Evolutionary conservation across 2,888 invertebrate species (phyloP).

Genomic region (Nephrotoma appendiculata): DNA sequence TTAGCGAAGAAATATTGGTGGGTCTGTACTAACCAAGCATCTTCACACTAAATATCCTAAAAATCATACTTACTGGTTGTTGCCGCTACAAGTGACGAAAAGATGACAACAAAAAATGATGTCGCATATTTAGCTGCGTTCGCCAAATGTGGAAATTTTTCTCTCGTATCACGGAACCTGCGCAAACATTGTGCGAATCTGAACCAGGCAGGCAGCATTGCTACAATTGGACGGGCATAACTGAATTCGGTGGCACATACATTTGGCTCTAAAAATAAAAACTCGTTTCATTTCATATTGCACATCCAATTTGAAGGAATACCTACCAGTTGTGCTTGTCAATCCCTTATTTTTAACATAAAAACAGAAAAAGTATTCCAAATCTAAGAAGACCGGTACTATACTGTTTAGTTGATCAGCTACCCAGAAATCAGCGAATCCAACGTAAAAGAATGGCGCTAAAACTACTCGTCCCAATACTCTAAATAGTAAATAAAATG

Average conservation of each 20-base stretch:
- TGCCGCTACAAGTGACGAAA: conserved; percentile 31
- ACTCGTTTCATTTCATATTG: neutral
- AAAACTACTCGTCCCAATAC: conserved; percentile 45
- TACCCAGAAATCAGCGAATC: conserved; percentile 76
- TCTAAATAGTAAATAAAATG: conserved; percentile 9
- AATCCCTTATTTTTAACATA: conserved; percentile 47
- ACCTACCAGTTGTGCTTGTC: conserved; percentile 32
- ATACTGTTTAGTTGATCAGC: conserved; percentile 73
- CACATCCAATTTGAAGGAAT: neutral
- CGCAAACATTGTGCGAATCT: conserved; percentile 74
- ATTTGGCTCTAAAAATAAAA: conserved; percentile 23
- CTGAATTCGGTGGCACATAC: conserved; percentile 36
- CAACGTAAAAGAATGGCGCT: conserved; percentile 64
- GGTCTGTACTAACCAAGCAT: too few species aligned
- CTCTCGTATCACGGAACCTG: conserved; percentile 64
- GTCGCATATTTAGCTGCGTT: conserved; percentile 86
- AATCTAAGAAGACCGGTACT: conserved; percentile 58
- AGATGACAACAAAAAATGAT: conserved; percentile 71
- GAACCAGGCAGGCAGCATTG: conserved; percentile 71
- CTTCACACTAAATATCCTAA: too few species aligned
- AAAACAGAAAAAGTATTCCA: conserved; percentile 66
- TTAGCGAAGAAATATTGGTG: too few species aligned
- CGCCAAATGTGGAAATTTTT: conserved; percentile 65
- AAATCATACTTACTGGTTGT: neutral
- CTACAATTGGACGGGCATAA: conserved; percentile 46